Conservation (phyloP, 2,888 invertebrate species). For the Drosophila paramelanica region DNA sequence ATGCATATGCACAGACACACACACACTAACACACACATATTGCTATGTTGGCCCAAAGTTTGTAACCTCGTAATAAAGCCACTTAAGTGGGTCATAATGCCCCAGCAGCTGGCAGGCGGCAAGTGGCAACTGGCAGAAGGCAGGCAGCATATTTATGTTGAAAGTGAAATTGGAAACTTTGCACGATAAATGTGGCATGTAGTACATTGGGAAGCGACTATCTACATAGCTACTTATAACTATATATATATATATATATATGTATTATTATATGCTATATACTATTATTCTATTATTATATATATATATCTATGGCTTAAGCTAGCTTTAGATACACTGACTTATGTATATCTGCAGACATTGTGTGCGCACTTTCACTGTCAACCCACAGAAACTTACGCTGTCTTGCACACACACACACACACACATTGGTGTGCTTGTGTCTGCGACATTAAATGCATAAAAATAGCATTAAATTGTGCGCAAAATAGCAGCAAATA, state of each 20-base stretch:
- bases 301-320: slow-evolving; percentile 1
- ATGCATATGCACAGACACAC: slow-evolving; percentile 19
- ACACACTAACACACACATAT: neutral
- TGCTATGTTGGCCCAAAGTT: slow-evolving; percentile 56
- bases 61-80: slow-evolving; percentile 81
- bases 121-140: slow-evolving; percentile 29
- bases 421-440: slow-evolving; percentile 5
- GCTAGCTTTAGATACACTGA: slow-evolving; percentile 3
- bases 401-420: slow-evolving; percentile 36
- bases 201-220: slow-evolving; percentile 20
- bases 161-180: slow-evolving; percentile 82
- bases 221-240: slow-evolving; percentile 43
- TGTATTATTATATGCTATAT: neutral
- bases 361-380: slow-evolving; percentile 63
- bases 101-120: slow-evolving; percentile 22
- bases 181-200: slow-evolving; percentile 56
- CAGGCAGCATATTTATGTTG: slow-evolving; percentile 69
- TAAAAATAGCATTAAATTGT: slow-evolving; percentile 79
- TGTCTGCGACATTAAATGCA: slow-evolving; percentile 66
- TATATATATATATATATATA: slow-evolving; percentile 16
- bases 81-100: slow-evolving; percentile 83
- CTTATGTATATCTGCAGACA: slow-evolving; percentile 35
- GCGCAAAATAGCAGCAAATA: slow-evolving; percentile 74
- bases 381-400: slow-evolving; percentile 61
- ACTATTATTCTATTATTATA: neutral